phyloP scores from a whole-genome alignment of 1,140 invertebrate species.

The Cyclargus thomasi region DNA sequence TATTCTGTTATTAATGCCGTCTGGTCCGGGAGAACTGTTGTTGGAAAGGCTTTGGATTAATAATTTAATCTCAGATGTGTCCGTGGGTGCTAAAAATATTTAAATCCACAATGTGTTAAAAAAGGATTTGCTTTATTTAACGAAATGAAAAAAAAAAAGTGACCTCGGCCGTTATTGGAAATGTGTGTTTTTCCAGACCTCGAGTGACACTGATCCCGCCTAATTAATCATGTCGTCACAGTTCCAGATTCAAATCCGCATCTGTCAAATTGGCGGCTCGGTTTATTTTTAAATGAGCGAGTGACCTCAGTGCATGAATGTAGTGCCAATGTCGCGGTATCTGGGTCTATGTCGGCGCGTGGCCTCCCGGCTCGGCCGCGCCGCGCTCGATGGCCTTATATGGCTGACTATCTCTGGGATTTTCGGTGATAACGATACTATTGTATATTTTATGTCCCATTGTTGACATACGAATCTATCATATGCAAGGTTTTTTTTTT shows the following conservation, averaged over 20 bases:
- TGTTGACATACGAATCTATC: neutral
- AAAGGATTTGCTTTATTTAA: too few relatives aligned
- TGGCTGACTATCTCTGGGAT: slow-evolving; percentile 43
- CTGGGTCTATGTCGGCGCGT: slow-evolving; percentile 67
- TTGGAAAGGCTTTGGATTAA: too few relatives aligned
- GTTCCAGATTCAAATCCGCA: slow-evolving; percentile 38
- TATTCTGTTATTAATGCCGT: too few relatives aligned
- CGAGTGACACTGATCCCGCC: slow-evolving; percentile 11
- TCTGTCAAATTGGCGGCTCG: slow-evolving; percentile 41
- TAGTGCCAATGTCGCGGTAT: slow-evolving; percentile 71
- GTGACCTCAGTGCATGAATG: slow-evolving; percentile 69
- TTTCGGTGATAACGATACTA: slow-evolving; percentile 29
- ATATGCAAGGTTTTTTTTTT: neutral
- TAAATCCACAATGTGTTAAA: too few relatives aligned
- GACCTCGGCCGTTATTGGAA: neutral
- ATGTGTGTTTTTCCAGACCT: neutral
- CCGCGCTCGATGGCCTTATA: slow-evolving; percentile 59
- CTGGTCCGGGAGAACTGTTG: too few relatives aligned
- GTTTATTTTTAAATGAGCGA: slow-evolving; percentile 69
- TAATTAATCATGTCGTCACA: slow-evolving; percentile 16
- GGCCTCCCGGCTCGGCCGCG: slow-evolving; percentile 46
- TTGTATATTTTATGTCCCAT: slow-evolving; percentile 12
- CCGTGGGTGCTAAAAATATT: too few relatives aligned
- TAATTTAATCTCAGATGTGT: too few relatives aligned
- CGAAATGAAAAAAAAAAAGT: too few relatives aligned